These are phyloP conservation scores for Malaclemys terrapin DNA, from an alignment of 2,113 vertebrate genomes.

Conservation along the genomic window DNA sequence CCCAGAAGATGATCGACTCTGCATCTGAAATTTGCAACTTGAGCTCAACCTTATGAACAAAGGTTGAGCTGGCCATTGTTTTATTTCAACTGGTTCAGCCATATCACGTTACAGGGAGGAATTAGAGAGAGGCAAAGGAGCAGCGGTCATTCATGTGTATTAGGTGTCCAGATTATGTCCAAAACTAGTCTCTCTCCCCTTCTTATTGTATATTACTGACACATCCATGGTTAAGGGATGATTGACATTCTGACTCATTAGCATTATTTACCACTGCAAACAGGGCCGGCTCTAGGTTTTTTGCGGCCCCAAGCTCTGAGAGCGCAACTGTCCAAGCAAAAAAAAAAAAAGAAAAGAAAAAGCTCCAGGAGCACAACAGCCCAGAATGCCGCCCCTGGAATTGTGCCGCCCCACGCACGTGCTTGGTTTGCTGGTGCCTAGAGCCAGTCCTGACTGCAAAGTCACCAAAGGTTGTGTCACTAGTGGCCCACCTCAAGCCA, in stretches of 20 bases:
- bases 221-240: neutral
- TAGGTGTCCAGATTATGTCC: neutral
- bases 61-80: neutral
- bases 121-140: neutral
- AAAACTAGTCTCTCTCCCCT: neutral
- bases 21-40: neutral
- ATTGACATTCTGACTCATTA: neutral
- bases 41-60: neutral
- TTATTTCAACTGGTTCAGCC: neutral
- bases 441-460: neutral
- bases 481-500: neutral
- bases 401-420: too few relatives aligned
- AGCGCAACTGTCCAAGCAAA: too few relatives aligned
- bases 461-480: slow-evolving; percentile 50
- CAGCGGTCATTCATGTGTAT: neutral
- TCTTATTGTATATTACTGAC: neutral
- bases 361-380: too few relatives aligned
- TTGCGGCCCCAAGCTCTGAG: too few relatives aligned
- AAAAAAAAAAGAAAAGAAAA: too few relatives aligned
- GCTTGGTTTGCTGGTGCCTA: too few relatives aligned
- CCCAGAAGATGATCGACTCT: neutral
- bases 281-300: too few relatives aligned
- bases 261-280: slow-evolving; percentile 63
- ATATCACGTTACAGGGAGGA: neutral
- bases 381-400: too few relatives aligned